Base-by-base conservation (phyloP, 1,140 invertebrate genomes). In the Papilio xuthus region DNA sequence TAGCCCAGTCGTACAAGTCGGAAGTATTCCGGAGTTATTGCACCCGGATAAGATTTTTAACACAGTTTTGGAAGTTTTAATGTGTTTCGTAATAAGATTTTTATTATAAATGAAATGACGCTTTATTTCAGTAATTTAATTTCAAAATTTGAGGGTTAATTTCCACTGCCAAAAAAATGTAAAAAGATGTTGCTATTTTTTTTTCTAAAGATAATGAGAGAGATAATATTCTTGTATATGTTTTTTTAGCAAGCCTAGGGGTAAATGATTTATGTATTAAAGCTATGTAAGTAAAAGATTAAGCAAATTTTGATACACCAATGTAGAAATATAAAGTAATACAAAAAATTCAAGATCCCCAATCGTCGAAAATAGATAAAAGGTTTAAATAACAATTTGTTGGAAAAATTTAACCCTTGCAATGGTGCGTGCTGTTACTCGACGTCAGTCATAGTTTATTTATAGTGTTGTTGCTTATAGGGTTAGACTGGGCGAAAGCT, bases 21-120 rank as follows among this genome's bases (percentile, higher is more conserved):
- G 71, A 47, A 44, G 71, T 73, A 73, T 73, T 10, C 42, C n/a
- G 13, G 71, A 73, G 42, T 73, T 73, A 73, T 73, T 73, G 42
- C 71, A 44, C 41, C 20, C 1, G 20, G 20, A 71, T 71, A 71
- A 71, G 69, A 71, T 71, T 71, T 71, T 71, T 42, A 71, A 71
- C 32, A 37, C 41, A 71, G 32, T 71, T 71, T 71, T 37, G 28
- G 32, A 70, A 70, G 37, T 41, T 70, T 70, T 42, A 67, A 67
- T 28, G 60, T 67, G 26, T 67, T 67, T 67, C 60, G 26, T 60
- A 26, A 20, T 26, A 20, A 23, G 9, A 23, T 60, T 60, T 56
- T 13, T 60, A 60, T 26, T 26, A 26, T 60, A 60, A 56, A 60
- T 26, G 56, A 13, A 60, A 60, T 60, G 23, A 60, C 23, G 10